Evolutionary conservation across 2,888 invertebrate genomes (phyloP), one percentile per base, ranked within the genome.

Genomic region (Drosophila differens): DNA sequence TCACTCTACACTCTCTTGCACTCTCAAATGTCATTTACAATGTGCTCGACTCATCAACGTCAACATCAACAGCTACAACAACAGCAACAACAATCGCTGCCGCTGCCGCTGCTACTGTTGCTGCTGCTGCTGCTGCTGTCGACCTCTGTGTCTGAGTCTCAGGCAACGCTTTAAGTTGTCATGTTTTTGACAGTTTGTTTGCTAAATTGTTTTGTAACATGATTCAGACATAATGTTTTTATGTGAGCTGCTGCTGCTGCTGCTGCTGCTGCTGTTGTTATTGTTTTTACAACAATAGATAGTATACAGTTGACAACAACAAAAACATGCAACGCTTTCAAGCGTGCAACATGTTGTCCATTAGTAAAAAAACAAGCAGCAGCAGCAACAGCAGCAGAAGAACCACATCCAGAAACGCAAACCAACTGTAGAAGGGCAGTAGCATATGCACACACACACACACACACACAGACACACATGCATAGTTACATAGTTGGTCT

Each of bases 121-220:
- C 52, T 28, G 32, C 60, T 16, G 64, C 19, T 19, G 39, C 53
- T 47, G 63, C 28, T 30, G 9, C 66, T 30, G 69, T 16, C 65
- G 25, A 37, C 25, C 74, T 28, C 51, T n/a, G 51, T 70, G 70
- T 61, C 59, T 33, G 66, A 79, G 80, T 87, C 85, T 77, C 77
- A 58, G 73, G 77, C 85, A 85, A 79, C 88, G 86, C 86, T 83
- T 85, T 81, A 83, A 86, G 89, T 85, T 91, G 91, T 91, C 91
- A 91, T 91, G 91, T 91, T 91, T 91, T 87, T 89, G 91, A 91
- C 91, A 91, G 90, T 91, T 91, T 91, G 90, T 90, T 89, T 91
- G 91, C 91, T 91, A 91, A 91, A 91, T 91, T 91, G 87, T 91
- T 83, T 87, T 89, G 84, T 83, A 85, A 91, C 88, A 91, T 91